These are phyloP conservation scores for Solenodon paradoxus DNA, from an alignment of 2,113 vertebrate genomes.

Conservation along the genomic window DNA sequence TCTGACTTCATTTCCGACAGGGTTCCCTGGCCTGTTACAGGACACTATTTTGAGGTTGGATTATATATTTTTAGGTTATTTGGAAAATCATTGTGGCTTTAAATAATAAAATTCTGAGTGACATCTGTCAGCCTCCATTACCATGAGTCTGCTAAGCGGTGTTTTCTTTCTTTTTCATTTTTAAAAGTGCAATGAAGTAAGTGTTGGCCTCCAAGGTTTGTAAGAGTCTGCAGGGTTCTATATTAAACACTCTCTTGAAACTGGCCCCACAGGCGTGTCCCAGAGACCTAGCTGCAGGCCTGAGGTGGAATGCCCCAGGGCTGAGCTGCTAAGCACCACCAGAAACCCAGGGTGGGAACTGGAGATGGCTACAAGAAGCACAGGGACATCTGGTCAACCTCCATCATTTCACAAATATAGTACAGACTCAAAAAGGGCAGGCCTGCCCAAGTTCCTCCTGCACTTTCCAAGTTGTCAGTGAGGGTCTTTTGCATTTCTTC, in stretches of 20 bases:
- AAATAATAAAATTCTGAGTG: slow-evolving; percentile 61
- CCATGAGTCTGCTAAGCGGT: background rate
- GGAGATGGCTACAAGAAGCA: background rate
- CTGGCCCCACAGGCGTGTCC: slow-evolving; percentile 27
- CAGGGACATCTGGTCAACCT: slow-evolving; percentile 39
- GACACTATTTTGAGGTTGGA: slow-evolving; percentile 59
- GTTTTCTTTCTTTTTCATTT: slow-evolving; percentile 44
- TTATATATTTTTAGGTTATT: slow-evolving; percentile 43
- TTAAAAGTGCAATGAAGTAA: slow-evolving; percentile 73
- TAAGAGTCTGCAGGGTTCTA: slow-evolving; percentile 40
- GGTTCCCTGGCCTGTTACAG: slow-evolving; percentile 65
- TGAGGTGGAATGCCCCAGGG: background rate
- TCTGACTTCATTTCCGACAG: slow-evolving; percentile 74
- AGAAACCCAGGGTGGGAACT: accelerated
- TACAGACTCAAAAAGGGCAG: background rate
- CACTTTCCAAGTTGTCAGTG: background rate
- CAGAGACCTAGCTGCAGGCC: background rate
- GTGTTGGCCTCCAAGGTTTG: slow-evolving; percentile 59
- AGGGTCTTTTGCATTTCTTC: background rate
- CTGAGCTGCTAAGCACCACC: background rate
- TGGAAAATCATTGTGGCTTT: slow-evolving; percentile 63
- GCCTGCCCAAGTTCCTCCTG: background rate
- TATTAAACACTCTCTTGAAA: slow-evolving; percentile 62
- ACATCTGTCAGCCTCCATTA: background rate
- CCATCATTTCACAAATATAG: too few species aligned